Conservation (phyloP, 2,888 invertebrate genomes). For the Lasioglossum marginatum region DNA sequence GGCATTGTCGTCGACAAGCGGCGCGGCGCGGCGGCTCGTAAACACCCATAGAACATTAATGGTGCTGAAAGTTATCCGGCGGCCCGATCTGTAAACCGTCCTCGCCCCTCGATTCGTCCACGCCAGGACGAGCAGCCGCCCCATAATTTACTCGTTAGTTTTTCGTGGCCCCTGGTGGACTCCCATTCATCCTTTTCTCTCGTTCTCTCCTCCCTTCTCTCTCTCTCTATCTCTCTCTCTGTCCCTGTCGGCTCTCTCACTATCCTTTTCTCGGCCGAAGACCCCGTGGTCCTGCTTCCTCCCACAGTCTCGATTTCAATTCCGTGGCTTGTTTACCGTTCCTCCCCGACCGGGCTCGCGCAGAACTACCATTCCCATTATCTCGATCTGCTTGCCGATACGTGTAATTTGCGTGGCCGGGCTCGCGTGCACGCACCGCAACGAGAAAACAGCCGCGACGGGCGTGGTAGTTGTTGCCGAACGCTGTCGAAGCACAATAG, state of each 20-base stretch:
- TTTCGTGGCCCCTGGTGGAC: conserved; percentile 45
- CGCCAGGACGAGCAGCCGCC: conserved; percentile 77
- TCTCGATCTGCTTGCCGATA: conserved; percentile 76
- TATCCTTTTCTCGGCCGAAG: not conserved
- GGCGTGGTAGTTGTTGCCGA: conserved; percentile 54
- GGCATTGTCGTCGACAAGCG: conserved; percentile 70
- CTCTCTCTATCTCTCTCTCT: not conserved
- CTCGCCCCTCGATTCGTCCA: conserved; percentile 61
- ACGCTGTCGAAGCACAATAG: conserved; percentile 29
- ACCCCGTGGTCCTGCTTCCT: not conserved
- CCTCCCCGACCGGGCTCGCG: conserved; percentile 52
- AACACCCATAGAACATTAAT: conserved; percentile 76
- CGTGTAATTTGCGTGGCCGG: conserved; percentile 71
- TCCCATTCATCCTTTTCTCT: conserved; percentile 32
- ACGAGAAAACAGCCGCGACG: conserved; percentile 30
- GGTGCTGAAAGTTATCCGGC: conserved; percentile 80
- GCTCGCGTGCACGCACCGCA: conserved; percentile 47
- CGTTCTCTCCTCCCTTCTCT: conserved; percentile 24
- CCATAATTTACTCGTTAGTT: conserved; percentile 84
- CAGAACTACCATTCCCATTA: conserved; percentile 58
- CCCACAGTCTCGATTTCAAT: conserved; percentile 48
- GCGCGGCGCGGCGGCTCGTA: conserved; percentile 63
- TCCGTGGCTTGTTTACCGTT: conserved; percentile 72
- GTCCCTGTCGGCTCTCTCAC: conserved; percentile 4
- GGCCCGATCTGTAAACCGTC: conserved; percentile 75